phyloP scores from a whole-genome alignment of 2,113 vertebrate species.

The Seriola dumerili region DNA sequence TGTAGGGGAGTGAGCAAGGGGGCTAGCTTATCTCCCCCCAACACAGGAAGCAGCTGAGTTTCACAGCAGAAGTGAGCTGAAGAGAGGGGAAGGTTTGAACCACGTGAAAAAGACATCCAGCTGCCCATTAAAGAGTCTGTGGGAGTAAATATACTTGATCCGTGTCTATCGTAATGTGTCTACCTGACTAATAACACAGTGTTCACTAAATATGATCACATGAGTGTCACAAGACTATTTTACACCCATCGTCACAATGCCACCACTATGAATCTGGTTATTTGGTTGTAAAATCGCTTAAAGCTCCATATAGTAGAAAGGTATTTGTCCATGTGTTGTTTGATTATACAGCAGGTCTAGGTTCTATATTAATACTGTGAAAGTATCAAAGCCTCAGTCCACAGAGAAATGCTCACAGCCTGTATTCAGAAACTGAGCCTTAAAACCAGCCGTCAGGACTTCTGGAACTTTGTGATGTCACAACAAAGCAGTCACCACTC shows the following conservation, averaged over 20 bases:
- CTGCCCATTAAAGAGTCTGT: not conserved
- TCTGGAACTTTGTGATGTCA: no score
- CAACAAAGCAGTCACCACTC: no score
- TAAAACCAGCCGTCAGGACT: no score
- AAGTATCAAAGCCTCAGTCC: no score
- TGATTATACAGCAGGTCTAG: no score
- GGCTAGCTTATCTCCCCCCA: not conserved
- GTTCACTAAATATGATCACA: not conserved
- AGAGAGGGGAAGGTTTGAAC: conserved; percentile 31
- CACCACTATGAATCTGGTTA: not conserved
- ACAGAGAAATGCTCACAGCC: no score
- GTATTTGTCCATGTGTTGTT: no score
- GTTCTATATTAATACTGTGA: no score
- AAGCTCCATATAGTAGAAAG: no score
- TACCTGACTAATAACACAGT: not conserved
- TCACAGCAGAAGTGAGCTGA: conserved; percentile 75
- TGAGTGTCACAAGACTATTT: not conserved
- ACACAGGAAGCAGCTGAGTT: conserved; percentile 78
- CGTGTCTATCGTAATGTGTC: no score
- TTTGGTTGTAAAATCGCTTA: no score
- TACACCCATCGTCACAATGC: not conserved
- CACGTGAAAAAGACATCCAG: not conserved
- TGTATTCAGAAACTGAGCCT: no score
- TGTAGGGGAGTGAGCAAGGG: not conserved
- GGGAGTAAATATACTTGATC: not conserved